Conservation (phyloP, 2,113 vertebrate species). For the Vireo altiloquus region DNA sequence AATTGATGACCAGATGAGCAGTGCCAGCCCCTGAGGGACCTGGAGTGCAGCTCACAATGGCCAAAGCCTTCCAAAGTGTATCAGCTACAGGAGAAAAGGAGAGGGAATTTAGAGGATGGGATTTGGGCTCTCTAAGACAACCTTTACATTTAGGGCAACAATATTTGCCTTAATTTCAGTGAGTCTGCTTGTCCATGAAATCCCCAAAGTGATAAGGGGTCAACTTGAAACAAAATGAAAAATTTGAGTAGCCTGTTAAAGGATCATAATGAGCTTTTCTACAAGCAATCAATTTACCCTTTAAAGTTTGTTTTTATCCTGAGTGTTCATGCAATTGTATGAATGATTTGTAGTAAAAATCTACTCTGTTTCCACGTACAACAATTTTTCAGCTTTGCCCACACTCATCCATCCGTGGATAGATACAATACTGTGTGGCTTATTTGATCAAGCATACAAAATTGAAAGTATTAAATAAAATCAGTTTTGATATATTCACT, state of each 20-base stretch:
- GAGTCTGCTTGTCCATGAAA: background rate
- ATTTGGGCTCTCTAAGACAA: background rate
- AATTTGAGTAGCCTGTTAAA: background rate
- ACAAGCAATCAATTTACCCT: background rate
- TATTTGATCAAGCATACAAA: background rate
- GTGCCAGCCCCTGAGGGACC: background rate
- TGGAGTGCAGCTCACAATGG: background rate
- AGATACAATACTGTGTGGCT: background rate
- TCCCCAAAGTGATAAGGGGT: background rate
- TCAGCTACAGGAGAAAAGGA: background rate
- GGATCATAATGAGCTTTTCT: background rate
- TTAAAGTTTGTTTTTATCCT: background rate
- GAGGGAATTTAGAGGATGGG: background rate
- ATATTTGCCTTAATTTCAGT: background rate
- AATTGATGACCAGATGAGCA: background rate
- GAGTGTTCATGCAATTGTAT: background rate
- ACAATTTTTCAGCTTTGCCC: background rate
- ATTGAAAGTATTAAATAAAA: background rate
- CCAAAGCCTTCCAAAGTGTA: background rate
- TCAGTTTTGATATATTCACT: background rate
- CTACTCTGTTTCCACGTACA: background rate
- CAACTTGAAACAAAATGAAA: background rate
- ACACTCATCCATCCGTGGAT: background rate
- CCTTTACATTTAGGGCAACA: background rate
- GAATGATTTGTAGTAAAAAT: background rate